These are phyloP conservation scores for Amiota mariae DNA, from an alignment of 2,888 invertebrate species.

Conservation along the genomic window DNA sequence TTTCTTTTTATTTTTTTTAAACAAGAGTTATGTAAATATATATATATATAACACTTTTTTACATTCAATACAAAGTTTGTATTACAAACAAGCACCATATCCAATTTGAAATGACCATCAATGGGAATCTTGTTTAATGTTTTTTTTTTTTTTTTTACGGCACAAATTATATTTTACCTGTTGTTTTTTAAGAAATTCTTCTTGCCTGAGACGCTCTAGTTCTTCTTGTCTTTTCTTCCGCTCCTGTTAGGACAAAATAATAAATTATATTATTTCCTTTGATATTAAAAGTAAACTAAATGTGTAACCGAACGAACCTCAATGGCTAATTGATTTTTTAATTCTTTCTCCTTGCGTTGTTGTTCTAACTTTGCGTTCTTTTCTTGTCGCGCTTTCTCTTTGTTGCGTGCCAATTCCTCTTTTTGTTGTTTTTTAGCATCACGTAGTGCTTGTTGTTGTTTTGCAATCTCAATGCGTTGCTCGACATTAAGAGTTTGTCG, in stretches of 20 bases:
- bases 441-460: conserved; percentile 81
- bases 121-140: too few relatives aligned
- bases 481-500: conserved; percentile 81
- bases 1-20: too few relatives aligned
- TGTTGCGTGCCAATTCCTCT: conserved; percentile 76
- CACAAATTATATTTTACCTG: conserved; percentile 78
- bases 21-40: too few relatives aligned
- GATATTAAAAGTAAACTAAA: neutral
- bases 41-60: too few relatives aligned
- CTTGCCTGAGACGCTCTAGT: conserved; percentile 86
- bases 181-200: conserved; percentile 88
- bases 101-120: too few relatives aligned
- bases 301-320: conserved; percentile 79
- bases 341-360: conserved; percentile 85
- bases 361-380: conserved; percentile 88
- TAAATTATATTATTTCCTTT: neutral
- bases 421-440: conserved; percentile 85
- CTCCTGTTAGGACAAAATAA: conserved; percentile 77
- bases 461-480: conserved; percentile 83
- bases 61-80: too few relatives aligned
- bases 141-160: too few relatives aligned
- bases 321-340: conserved; percentile 87
- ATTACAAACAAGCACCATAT: too few relatives aligned
- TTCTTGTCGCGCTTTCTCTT: conserved; percentile 78
- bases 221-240: conserved; percentile 90